Base-by-base conservation (phyloP, 2,113 vertebrate species). In the Octodon degus region DNA sequence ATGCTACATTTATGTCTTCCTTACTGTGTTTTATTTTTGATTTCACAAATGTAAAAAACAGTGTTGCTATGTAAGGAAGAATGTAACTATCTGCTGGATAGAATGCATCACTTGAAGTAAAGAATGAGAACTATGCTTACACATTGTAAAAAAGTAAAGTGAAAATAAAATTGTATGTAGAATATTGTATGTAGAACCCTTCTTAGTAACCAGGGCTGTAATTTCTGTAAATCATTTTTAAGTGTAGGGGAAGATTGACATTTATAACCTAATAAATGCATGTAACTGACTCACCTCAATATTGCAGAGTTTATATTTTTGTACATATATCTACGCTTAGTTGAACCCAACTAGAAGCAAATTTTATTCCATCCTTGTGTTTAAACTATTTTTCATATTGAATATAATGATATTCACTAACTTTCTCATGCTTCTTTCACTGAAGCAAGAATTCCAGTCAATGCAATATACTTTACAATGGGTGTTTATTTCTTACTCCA, bases 401-500 rank as follows among this genome's bases (percentile, higher is more conserved):
- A 85, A 93, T 5, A 60, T n/a, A 86, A 50, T 2, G 4, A 89
- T 43, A 50, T 70, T 96, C 60, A 97, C 53, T 92, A 96, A 93
- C 58, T 96, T 96, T 94, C 70, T 63, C 95, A 40, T 37, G 34
- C 47, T 95, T 74, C 79, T 86, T 97, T 96, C 95, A 95, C 1
- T 90, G 20, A 77, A 81, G 40, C 68, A 95, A 74, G 65, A 94
- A 94, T 90, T 96, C 60, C 53, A 92, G 84, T 67, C 79, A 96
- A 70, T 37, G 92, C 72, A 87, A 24, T 40, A 86, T 80, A 90
- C 65, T 90, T 98, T 97, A 95, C 60, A 97, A 60, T 20, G 95
- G 53, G 47, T 95, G 65, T 96, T 98, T 97, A 93, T 97, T 96
- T 98, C 97, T 89, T 93, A 84, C 20, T 0, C 65, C 58, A 72